Evolutionary conservation across 2,888 invertebrate species (phyloP).

Genomic region (Dryomyza anilis): DNA sequence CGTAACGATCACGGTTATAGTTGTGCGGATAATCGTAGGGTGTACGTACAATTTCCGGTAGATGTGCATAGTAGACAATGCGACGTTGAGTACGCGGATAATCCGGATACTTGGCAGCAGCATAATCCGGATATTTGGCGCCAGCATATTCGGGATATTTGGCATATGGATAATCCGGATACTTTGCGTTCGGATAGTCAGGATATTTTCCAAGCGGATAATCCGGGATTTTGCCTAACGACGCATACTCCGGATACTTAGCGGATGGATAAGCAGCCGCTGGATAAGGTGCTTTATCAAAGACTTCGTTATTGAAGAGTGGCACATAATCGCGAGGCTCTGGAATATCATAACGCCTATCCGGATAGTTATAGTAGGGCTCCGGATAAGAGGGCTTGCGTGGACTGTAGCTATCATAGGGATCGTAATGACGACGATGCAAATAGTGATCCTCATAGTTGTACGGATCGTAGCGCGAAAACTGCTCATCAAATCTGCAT

Average conservation of each 20-base stretch:
- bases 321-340: constrained; percentile 53
- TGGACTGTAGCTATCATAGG: constrained; percentile 59
- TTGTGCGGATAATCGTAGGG: constrained; percentile 52
- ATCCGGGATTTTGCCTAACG: constrained; percentile 40
- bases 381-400: constrained; percentile 55
- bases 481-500: constrained; percentile 56
- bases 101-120: constrained; percentile 22
- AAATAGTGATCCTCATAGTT: constrained; percentile 57
- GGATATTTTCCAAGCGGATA: constrained; percentile 43
- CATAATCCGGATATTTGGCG: not conserved
- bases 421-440: constrained; percentile 57
- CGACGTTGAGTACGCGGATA: constrained; percentile 56
- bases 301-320: constrained; percentile 52
- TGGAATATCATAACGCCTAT: constrained; percentile 57
- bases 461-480: constrained; percentile 55
- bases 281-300: constrained; percentile 49
- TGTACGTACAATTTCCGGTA: constrained; percentile 71
- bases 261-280: constrained; percentile 21
- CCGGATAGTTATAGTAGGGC: constrained; percentile 58
- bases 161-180: constrained; percentile 28
- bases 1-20: constrained; percentile 50
- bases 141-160: constrained; percentile 9
- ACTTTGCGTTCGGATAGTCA: constrained; percentile 27
- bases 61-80: constrained; percentile 73
- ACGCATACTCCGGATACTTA: no score